Evolutionary conservation across 2,113 vertebrate species (phyloP).

Genomic region (Mustela lutreola): DNA sequence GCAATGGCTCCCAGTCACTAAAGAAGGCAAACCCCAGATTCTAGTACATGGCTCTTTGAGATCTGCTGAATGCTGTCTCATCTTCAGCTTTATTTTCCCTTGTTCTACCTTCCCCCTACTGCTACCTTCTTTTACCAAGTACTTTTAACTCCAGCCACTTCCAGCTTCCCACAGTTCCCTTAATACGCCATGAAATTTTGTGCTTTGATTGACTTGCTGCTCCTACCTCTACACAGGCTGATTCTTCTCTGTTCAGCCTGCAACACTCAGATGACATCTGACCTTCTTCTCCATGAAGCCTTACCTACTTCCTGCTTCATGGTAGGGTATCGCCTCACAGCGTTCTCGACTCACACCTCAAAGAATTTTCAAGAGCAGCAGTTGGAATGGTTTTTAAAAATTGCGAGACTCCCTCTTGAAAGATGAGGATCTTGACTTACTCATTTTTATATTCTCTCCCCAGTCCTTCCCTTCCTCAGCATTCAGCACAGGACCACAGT

Average conservation of each 20-base stretch:
- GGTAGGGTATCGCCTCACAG: not conserved
- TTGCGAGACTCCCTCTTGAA: not conserved
- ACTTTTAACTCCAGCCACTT: not conserved
- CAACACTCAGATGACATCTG: not conserved
- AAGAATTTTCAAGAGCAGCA: not conserved
- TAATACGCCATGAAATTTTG: fast-evolving
- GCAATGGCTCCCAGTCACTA: not conserved
- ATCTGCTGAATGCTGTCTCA: not conserved
- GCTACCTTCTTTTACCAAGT: not conserved
- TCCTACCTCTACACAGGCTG: not conserved
- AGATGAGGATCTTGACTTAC: not conserved
- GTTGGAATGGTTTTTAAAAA: not conserved
- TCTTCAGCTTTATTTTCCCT: not conserved
- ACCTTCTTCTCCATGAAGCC: not conserved
- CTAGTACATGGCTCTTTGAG: not conserved
- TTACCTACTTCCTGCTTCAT: not conserved
- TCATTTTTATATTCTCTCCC: not conserved
- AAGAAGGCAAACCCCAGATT: not conserved
- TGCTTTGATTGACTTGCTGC: not conserved
- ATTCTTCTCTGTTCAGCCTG: not conserved
- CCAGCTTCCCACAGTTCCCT: not conserved
- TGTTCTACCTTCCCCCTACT: not conserved
- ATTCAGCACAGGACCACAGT: not conserved
- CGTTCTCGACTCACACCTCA: not conserved
- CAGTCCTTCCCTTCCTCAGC: not conserved